Base-by-base conservation (phyloP, 2,888 invertebrate genomes). In the Cheilosia vulpina region DNA sequence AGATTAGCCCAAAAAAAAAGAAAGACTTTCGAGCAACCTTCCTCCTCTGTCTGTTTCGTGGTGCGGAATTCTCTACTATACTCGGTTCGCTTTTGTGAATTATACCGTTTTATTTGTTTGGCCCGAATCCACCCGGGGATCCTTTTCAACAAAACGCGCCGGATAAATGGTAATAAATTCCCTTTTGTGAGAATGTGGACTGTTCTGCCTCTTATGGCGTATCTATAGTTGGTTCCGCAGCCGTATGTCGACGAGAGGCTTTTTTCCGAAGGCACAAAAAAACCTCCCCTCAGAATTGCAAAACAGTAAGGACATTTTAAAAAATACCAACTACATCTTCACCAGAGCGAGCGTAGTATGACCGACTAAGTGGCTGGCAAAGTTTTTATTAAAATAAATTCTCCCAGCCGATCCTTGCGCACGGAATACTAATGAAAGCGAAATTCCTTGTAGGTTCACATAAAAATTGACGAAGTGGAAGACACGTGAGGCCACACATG, bases 121-220 rank as follows among this genome's bases (percentile, higher is more conserved):
- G 57, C 73, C 78, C 52, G 62, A 73, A 83, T 83, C 72, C 50
- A 41, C 52, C 55, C 60, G 60, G 60, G 43, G 63, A 83, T 78
- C 78, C 68, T 79, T 78, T 78, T 57, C 69, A 78, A 58, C 69
- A 69, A 83, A 72, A 47, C 19, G 5, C 41, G 27, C 77, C 77
- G 50, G 62, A 73, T 78, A 68, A 73, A 63, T 78, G 62, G 66
- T 78, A 83, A 83, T 83, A 83, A 83, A 83, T 83, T 79, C 63
- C 65, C 69, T 53, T 79, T 84, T 75, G 73, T 63, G 47, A 9
- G 17, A 9, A 17, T 17, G n/a, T n/a, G 15, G 45, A 15, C 47
- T 19, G 17, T 19, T 47, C 7, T 7, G 7, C 17, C n/a, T 17
- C 17, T 17, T 17, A 17, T n/a, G 4, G 43, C 43, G 31, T 31